These are phyloP conservation scores for Pelodiscus sinensis DNA, from an alignment of 2,113 vertebrate genomes.

Conservation along the genomic window DNA sequence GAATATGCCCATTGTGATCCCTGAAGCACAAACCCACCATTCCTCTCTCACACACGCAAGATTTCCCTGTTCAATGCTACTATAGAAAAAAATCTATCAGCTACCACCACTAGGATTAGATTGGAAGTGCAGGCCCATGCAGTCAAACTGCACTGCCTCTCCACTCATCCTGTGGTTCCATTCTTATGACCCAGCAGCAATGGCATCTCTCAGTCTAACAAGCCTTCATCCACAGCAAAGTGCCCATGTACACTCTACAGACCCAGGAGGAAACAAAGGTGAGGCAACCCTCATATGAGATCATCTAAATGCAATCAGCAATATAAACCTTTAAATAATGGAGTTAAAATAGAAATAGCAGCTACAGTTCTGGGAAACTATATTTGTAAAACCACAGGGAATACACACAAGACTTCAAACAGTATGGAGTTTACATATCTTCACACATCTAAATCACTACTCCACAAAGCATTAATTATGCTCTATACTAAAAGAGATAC, in stretches of 20 bases:
- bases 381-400: background rate
- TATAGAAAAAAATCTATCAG: background rate
- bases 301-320: rapidly evolving
- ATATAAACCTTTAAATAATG: background rate
- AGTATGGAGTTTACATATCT: background rate
- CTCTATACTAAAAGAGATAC: background rate
- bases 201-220: background rate
- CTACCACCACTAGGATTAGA: background rate
- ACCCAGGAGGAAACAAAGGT: background rate
- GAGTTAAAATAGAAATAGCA: background rate
- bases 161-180: background rate
- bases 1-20: too few species aligned
- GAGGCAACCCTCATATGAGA: background rate
- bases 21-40: background rate
- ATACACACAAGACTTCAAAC: background rate
- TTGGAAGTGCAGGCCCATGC: background rate
- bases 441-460: background rate
- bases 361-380: rapidly evolving
- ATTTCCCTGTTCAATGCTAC: background rate
- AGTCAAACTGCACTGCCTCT: background rate
- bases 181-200: background rate
- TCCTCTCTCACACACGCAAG: background rate
- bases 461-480: background rate
- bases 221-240: background rate
- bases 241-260: background rate